These are phyloP conservation scores for Jordanella pulchra DNA, from an alignment of 2,797 vertebrate genomes.

Conservation along the genomic window DNA sequence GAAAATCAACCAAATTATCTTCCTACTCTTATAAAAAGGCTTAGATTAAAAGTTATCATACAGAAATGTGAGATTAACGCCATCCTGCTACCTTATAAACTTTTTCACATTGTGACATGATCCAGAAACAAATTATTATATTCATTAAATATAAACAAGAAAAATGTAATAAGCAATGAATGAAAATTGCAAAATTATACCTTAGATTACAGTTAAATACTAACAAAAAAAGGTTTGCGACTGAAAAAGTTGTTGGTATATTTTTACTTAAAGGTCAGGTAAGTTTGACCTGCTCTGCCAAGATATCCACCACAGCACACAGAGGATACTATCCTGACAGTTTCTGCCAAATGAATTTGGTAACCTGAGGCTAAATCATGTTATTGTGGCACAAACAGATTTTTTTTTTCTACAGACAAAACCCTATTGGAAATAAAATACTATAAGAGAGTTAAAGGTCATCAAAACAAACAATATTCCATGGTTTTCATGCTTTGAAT, in stretches of 20 bases:
- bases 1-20: conserved; percentile 7
- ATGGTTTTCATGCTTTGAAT: conserved; percentile 2
- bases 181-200: no score
- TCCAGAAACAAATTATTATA: neutral
- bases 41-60: conserved; percentile 5
- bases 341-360: conserved; percentile 55
- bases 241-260: no score
- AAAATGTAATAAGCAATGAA: no score
- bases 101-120: neutral
- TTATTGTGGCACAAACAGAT: conserved; percentile 37
- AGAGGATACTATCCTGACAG: conserved; percentile 45
- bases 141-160: no score
- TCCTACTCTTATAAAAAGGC: conserved; percentile 7
- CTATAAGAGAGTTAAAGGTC: conserved; percentile 26
- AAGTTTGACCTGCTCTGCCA: conserved; percentile 52
- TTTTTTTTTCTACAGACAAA: conserved; percentile 35
- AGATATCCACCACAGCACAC: conserved; percentile 44
- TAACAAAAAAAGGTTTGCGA: no score
- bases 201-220: neutral
- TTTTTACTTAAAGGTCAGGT: neutral
- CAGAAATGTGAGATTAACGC: conserved; percentile 2
- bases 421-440: conserved; percentile 48
- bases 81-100: conserved; percentile 13
- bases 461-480: conserved; percentile 21
- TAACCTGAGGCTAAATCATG: conserved; percentile 47